Percentiles rank a stretch among this genome's conserved stretches.
Conservation (phyloP, 37 sponge, comb jelly and placozoan species). For the Spongilla lacustris region DNA sequence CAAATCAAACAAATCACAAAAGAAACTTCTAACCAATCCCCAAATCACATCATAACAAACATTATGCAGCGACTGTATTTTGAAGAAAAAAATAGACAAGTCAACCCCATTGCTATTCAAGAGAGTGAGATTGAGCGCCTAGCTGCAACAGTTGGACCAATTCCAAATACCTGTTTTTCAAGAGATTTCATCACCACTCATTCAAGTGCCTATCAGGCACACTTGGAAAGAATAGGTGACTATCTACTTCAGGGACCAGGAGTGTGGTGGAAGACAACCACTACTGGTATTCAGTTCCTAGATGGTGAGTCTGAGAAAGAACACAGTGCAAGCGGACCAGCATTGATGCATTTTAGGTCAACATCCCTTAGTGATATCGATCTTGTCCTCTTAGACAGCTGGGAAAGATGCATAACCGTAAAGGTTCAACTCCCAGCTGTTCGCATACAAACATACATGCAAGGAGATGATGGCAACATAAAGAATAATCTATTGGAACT, state of each 20-base stretch:
- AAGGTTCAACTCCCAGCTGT: conserved; percentile 6
- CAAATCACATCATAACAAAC: conserved; percentile 23
- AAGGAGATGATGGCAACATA: too few relatives aligned
- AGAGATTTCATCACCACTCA: neutral
- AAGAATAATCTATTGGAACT: too few relatives aligned
- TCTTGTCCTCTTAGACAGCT: neutral
- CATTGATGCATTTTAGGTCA: neutral
- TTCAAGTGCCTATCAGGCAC: conserved; percentile 3
- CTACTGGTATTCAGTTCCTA: conserved; percentile 10
- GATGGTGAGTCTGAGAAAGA: neutral
- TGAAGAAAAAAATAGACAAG: conserved; percentile 4
- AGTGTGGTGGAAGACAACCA: conserved; percentile 2
- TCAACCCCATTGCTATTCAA: too few relatives aligned
- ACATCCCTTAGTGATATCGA: neutral
- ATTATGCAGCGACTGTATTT: conserved; percentile 2
- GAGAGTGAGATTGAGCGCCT: too few relatives aligned
- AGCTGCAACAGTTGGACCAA: too few relatives aligned
- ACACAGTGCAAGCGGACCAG: neutral
- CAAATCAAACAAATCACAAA: conserved; percentile 27
- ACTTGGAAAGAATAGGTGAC: conserved; percentile 33
- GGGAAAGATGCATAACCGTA: neutral
- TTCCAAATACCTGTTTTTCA: conserved; percentile 6
- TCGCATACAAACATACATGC: too few relatives aligned
- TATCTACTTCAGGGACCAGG: conserved; percentile 1
- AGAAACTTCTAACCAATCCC: conserved; percentile 6